Percentiles rank a stretch among this genome's conserved stretches.
These are phyloP conservation scores for Toxostoma redivivum DNA, from an alignment of 2,113 vertebrate genomes.

Conservation along the genomic window DNA sequence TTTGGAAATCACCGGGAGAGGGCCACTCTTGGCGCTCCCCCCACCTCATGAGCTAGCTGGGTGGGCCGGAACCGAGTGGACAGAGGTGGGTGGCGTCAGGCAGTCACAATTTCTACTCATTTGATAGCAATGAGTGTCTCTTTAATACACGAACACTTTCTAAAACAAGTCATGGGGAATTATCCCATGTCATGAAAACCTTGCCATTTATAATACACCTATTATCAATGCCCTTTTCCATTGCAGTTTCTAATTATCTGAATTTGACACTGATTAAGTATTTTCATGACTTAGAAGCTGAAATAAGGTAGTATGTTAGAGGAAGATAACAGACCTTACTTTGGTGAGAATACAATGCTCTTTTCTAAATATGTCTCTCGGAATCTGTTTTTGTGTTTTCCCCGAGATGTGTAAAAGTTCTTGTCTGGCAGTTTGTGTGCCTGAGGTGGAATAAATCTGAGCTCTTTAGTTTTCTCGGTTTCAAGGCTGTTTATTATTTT, in stretches of 20 bases:
- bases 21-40: too few relatives aligned
- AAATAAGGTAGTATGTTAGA: background rate
- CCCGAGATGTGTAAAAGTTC: too few relatives aligned
- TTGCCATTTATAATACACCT: background rate
- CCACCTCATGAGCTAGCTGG: too few relatives aligned
- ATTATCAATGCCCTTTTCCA: background rate
- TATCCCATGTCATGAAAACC: background rate
- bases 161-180: background rate
- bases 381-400: too few relatives aligned
- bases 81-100: too few relatives aligned
- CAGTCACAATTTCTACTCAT: background rate
- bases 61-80: too few relatives aligned
- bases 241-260: conserved; percentile 7
- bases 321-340: background rate
- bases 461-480: too few relatives aligned
- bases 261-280: conserved; percentile 27
- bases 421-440: too few relatives aligned
- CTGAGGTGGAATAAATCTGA: too few relatives aligned
- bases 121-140: background rate
- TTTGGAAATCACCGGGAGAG: too few relatives aligned
- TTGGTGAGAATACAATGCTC: background rate
- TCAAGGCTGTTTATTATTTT: too few relatives aligned
- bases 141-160: background rate
- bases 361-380: background rate
- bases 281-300: background rate